Percentiles rank a stretch among this genome's conserved stretches.
Conservation (phyloP, 2,113 vertebrate genomes). For the Oplegnathus fasciatus region DNA sequence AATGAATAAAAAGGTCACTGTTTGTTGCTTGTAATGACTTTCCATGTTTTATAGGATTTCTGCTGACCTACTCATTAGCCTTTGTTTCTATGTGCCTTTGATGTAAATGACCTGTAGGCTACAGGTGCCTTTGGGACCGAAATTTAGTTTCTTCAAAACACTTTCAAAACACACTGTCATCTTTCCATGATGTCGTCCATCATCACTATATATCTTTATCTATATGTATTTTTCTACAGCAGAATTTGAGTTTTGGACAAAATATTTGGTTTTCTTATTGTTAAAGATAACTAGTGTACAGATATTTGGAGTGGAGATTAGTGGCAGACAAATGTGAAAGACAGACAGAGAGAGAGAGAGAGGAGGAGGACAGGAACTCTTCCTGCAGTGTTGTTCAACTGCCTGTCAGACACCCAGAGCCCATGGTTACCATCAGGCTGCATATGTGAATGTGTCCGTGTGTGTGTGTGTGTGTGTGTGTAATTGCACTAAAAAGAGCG, state of each 20-base stretch:
- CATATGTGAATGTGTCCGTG: constrained; percentile 12
- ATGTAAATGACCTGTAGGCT: not conserved
- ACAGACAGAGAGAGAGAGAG: not conserved
- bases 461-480: constrained; percentile 19
- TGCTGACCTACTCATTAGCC: not conserved
- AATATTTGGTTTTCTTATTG: not conserved
- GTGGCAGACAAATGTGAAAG: not conserved
- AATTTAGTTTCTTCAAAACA: not conserved
- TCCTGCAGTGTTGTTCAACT: constrained; percentile 35
- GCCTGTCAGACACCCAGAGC: constrained; percentile 28
- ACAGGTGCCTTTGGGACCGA: not conserved
- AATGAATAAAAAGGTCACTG: constrained; percentile 1
- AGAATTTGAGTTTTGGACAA: not conserved
- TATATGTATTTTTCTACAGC: not conserved
- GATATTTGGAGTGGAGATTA: not conserved
- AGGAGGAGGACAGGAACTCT: not conserved
- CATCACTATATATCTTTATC: not conserved
- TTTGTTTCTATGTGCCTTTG: not conserved
- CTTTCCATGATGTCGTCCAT: not conserved
- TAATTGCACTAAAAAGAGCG: constrained; percentile 33
- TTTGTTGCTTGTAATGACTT: not conserved
- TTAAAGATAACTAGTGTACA: not conserved
- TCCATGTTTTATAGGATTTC: not conserved
- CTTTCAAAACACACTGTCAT: too few species aligned
- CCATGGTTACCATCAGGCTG: constrained; percentile 44